Evolutionary conservation across 1,140 invertebrate genomes (phyloP), one percentile per base, ranked within the genome.

Genomic region (Phenacoccus solenopsis): DNA sequence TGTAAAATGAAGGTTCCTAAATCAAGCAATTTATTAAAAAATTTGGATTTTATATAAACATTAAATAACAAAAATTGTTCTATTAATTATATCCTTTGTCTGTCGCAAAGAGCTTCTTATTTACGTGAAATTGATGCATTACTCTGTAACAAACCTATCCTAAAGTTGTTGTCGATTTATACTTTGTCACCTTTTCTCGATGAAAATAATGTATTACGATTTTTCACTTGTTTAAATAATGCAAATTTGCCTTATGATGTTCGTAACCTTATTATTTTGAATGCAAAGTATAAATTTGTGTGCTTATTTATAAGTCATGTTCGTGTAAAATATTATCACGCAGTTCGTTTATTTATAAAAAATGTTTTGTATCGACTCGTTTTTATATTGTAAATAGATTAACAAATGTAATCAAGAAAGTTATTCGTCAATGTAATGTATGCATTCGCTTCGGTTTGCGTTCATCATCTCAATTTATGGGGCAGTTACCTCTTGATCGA

Each of bases 401-500:
- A 59, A 59, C 56, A 4, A 59, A 59, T 59, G 32, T 69, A 12
- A 21, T 69, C 3, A 30, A 61, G 21, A 9, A 21, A 22, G 28
- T 32, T 21, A 69, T 74, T 22, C 25, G 32, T 1, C 27, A 71
- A 27, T 76, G 76, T 68, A 32, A 73, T 3, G 67, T 13, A 1
- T 78, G 77, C 68, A 57, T 71, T 35, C 32, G 71, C 61, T 27
- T 16, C 10, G 69, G 57, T n/a, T 22, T 13, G 56, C 67, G 12
- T 35, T 10, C 21, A 10, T 59, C 3, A n/a, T 28, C 71, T 4
- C 75, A 74, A 38, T 12, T 75, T 9, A 80, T 80, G 77, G 77
- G 74, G 13, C 57, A 77, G 69, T 72, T 80, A 21, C 80, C 80
- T 7, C 27, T 38, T 7, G 61, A 68, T 20, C 67, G 77, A 28